Base-by-base conservation (phyloP, 2,797 vertebrate genomes). In the Steatocranus sp. region DNA sequence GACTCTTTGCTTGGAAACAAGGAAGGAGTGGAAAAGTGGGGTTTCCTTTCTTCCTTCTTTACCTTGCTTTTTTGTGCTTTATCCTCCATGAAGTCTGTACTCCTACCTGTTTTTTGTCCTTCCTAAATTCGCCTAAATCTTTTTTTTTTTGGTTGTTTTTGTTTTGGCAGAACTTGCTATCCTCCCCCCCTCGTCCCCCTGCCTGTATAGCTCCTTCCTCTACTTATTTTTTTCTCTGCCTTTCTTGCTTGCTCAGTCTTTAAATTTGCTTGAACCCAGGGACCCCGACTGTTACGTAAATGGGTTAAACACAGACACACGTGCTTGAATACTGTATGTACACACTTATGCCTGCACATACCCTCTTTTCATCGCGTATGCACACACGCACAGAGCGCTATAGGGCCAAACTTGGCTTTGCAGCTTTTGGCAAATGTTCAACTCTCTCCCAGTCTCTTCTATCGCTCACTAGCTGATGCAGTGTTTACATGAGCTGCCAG, bases 401-500 rank as follows among this genome's bases (percentile, higher is more conserved):
- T 93, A 92, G 92, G 92, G 92, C 92, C 93, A 92, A 93, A 92
- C 88, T 94, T 93, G 83, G 91, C 93, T 89, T 93, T 94, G 92
- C 93, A 91, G 91, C 82, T 93, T 93, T 94, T 95, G 94, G 93
- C 94, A 90, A 87, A 41, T 50, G 25, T 93, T 94, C 95, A 95
- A 86, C 86, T 93, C 88, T 92, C 93, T 93, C 89, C 84, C 86
- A n/a, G 88, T 90, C 90, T 91, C 89, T 86, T 91, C 93, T 93
- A 93, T 94, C 84, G 87, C 91, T 91, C 84, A 84, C 94, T 92
- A 76, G 92, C 92, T 91, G 93, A 92, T 94, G 92, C 90, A 90
- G 90, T 95, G 94, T 94, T 95, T 95, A 95, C 93, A 95, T 85
- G 94, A 94, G 89, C 93, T 95, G 94, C 93, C 95, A 94, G 93